phyloP scores from a whole-genome alignment of 2,888 invertebrate genomes.

The Sphaeridia pumilis region DNA sequence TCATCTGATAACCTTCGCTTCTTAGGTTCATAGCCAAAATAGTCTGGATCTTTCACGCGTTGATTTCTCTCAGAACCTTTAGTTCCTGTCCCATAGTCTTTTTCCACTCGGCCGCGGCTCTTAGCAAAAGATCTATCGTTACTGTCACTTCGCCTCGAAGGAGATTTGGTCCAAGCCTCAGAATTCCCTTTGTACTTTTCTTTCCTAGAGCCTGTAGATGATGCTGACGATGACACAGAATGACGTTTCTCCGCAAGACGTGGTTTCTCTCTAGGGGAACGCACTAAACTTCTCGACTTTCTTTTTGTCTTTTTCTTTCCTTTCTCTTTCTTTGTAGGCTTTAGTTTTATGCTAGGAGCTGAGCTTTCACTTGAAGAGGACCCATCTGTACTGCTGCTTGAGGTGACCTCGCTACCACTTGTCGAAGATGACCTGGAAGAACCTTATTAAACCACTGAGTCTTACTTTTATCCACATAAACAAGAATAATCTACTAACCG shows the following conservation, averaged over 20 bases:
- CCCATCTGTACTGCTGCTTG: conserved; percentile 16
- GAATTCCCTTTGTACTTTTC: conserved; percentile 3
- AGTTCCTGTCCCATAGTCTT: not conserved
- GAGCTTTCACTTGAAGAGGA: conserved; percentile 31
- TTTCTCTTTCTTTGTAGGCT: conserved; percentile 17
- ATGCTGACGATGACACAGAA: conserved; percentile 13
- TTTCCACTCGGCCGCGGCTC: conserved; percentile 4
- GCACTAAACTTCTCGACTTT: conserved; percentile 9
- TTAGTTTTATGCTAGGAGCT: conserved; percentile 33
- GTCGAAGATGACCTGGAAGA: conserved; percentile 7
- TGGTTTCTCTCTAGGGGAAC: conserved; percentile 3
- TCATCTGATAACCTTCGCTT: conserved; percentile 17
- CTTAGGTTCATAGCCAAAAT: conserved; percentile 11
- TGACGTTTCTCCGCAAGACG: conserved; percentile 9
- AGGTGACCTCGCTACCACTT: conserved; percentile 20
- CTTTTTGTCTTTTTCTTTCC: conserved; percentile 17
- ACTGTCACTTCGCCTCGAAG: conserved; percentile 4
- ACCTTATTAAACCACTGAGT: no score
- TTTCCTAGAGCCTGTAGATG: conserved; percentile 13
- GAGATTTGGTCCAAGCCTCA: conserved; percentile 11
- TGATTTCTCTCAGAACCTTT: conserved; percentile 8
- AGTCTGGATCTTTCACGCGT: conserved; percentile 8
- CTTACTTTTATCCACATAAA: no score
- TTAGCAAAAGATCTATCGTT: conserved; percentile 12
- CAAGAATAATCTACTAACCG: no score